Percentiles rank a stretch among this genome's conserved stretches.
phyloP scores from a whole-genome alignment of 2,113 vertebrate species.

The Pterocles gutturalis region DNA sequence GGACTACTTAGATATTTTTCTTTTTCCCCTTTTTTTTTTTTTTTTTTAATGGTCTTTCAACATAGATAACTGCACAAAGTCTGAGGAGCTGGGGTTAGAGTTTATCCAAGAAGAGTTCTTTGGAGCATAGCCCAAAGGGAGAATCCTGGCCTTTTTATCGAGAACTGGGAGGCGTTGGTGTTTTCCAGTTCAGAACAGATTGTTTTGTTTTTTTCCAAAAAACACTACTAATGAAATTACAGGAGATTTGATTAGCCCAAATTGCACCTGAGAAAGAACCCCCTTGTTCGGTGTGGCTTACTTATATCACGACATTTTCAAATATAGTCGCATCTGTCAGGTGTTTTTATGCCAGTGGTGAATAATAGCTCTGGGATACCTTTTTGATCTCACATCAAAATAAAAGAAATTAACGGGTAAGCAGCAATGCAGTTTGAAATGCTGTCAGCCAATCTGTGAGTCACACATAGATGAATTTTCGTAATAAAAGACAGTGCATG shows the following conservation, averaged over 20 bases:
- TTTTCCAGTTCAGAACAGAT: background rate
- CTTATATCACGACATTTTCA: background rate
- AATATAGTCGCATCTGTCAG: slow-evolving; percentile 37
- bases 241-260: background rate
- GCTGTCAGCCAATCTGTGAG: slow-evolving; percentile 64
- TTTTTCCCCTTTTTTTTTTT: background rate
- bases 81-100: background rate
- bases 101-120: background rate
- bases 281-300: background rate
- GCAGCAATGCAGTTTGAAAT: slow-evolving; percentile 62
- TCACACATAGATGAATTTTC: slow-evolving; percentile 42
- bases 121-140: background rate
- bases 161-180: background rate
- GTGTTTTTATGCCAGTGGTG: slow-evolving; percentile 40
- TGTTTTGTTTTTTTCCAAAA: too few species aligned
- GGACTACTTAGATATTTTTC: background rate
- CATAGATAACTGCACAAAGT: background rate
- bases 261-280: background rate
- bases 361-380: slow-evolving; percentile 59
- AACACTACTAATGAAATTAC: background rate
- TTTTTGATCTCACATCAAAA: slow-evolving; percentile 66
- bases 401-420: slow-evolving; percentile 56
- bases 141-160: background rate
- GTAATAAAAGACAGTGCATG: slow-evolving; percentile 58
- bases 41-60: background rate